phyloP scores from a whole-genome alignment of 2,797 vertebrate genomes.

The Kryptolebias ocellatus region DNA sequence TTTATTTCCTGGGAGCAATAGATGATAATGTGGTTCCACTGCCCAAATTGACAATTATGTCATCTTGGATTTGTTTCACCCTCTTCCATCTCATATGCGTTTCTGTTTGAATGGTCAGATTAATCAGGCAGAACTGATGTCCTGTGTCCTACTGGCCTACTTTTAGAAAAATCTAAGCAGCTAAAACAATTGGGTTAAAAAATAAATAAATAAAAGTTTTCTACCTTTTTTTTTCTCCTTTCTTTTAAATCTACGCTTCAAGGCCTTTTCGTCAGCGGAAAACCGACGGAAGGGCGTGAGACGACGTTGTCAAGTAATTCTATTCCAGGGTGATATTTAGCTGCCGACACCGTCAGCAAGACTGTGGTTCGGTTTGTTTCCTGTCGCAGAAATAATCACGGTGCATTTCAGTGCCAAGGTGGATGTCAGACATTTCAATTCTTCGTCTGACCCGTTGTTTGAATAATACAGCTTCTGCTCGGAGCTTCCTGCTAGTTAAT shows the following conservation, averaged over 20 bases:
- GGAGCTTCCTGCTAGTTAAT: slow-evolving; percentile 60
- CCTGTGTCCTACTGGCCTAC: slow-evolving; percentile 50
- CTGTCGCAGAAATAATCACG: slow-evolving; percentile 30
- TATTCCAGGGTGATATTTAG: slow-evolving; percentile 20
- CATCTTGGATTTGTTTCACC: slow-evolving; percentile 28
- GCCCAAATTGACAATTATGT: slow-evolving; percentile 40
- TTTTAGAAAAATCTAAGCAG: slow-evolving; percentile 51
- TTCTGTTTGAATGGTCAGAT: slow-evolving; percentile 57
- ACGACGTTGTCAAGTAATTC: slow-evolving; percentile 22
- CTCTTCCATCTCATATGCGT: slow-evolving; percentile 31
- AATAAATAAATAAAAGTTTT: not conserved
- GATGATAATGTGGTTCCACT: slow-evolving; percentile 8
- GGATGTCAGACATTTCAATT: slow-evolving; percentile 51
- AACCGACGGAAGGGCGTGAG: slow-evolving; percentile 1
- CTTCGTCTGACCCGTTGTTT: slow-evolving; percentile 46
- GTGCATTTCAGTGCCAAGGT: slow-evolving; percentile 26
- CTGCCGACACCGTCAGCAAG: slow-evolving; percentile 21
- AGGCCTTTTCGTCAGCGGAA: slow-evolving; percentile 11
- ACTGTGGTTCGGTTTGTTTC: slow-evolving; percentile 18
- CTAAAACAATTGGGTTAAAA: slow-evolving; percentile 5
- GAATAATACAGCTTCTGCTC: slow-evolving; percentile 42
- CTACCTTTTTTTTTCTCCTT: not conserved
- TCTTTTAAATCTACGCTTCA: not conserved
- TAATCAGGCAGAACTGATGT: slow-evolving; percentile 59
- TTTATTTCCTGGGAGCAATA: slow-evolving; percentile 38